Evolutionary conservation across 1,140 invertebrate species (phyloP), one percentile per base, ranked within the genome.

Genomic region (Drosophila subobscura): DNA sequence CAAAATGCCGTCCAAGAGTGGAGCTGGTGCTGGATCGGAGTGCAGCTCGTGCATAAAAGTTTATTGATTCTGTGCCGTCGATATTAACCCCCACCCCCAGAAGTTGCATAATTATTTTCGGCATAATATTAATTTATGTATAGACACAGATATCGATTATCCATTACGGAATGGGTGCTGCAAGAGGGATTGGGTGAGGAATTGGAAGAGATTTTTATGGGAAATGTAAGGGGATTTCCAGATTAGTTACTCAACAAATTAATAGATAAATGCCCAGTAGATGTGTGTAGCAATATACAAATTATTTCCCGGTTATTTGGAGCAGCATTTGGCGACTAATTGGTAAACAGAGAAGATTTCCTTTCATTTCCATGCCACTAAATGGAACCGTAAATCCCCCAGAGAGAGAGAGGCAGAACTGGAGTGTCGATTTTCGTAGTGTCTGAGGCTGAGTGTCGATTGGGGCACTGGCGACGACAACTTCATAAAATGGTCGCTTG

Each of bases 41-140:
- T 64, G 74, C 68, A 53, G 77, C 56, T 76, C 73, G 68, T 53
- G 61, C 78, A 86, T 86, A 75, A 81, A 86, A 86, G 78, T 81
- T 86, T 88, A 86, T 86, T 86, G 81, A 86, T 88, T 86, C 88
- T 68, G 40, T 65, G 72, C 33, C 33, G 10, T 3, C 63, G 72
- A 76, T 76, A 76, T 76, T 76, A 75, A 29, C 55, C 52, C 44
- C 8, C 33, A 8, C 3, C 29, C 29, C 46, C 40, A 22, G 54
- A 54, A 68, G 65, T 86, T 86, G 83, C 77, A 78, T 78, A 86
- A 86, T 86, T 85, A 81, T 71, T 80, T 81, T 40, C 61, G 70
- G 56, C 56, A 57, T 42, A 54, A 74, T 67, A 81, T 85, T 72
- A 74, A 72, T 81, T 81, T 66, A 55, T 46, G 66, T 79, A 79